A percentile compares a stretch with the other conserved stretches of the same genome.
Conservation (phyloP, 1,140 invertebrate genomes). For the Batillaria attramentaria region DNA sequence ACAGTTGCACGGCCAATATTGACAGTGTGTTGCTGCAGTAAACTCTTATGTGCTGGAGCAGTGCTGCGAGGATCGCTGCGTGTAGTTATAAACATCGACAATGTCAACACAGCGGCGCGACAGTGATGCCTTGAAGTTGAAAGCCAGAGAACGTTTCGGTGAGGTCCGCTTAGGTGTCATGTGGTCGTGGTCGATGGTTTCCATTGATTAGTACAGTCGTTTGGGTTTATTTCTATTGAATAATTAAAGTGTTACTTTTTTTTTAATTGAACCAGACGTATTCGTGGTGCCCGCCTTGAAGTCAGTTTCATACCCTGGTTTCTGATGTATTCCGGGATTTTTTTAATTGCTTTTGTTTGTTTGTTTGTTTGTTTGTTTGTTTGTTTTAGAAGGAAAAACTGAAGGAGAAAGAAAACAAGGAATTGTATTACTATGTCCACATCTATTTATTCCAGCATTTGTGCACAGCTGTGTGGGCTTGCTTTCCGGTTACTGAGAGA, state of each 20-base stretch:
- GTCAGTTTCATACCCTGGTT: too few relatives aligned
- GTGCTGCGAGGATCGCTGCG: too few relatives aligned
- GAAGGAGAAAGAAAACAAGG: background rate
- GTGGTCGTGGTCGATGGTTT: background rate
- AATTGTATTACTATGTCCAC: background rate
- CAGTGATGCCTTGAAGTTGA: background rate
- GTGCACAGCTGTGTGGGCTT: too few relatives aligned
- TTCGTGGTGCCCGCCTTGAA: too few relatives aligned
- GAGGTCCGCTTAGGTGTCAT: background rate
- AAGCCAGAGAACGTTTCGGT: background rate
- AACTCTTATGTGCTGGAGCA: background rate
- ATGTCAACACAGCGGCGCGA: background rate
- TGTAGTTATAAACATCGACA: too few relatives aligned
- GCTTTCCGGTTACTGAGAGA: background rate
- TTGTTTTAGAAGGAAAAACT: background rate
- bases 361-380: background rate
- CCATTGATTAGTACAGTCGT: background rate
- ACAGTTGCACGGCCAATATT: too few relatives aligned
- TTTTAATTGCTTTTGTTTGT: too few relatives aligned
- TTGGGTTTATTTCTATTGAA: background rate
- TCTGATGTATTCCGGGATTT: too few relatives aligned
- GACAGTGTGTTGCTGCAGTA: background rate
- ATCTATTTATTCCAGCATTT: background rate
- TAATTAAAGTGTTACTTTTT: background rate
- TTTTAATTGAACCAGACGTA: background rate